Base-by-base conservation (phyloP, 2,888 invertebrate species). In the Frankliniella fusca region DNA sequence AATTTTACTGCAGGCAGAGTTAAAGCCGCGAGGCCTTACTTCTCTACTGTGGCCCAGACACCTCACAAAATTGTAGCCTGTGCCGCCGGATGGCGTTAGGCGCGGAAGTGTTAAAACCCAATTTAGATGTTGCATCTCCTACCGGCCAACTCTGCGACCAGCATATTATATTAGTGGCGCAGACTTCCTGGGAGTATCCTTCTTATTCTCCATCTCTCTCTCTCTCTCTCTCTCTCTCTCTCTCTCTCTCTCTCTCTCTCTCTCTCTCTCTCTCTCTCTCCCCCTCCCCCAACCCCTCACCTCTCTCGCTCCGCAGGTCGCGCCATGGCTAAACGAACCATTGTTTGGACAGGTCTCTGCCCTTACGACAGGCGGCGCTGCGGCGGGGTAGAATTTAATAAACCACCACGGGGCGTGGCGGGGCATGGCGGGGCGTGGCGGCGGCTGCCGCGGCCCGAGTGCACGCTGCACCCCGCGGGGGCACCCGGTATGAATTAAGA, bases 51-150 rank as follows among this genome's bases (percentile, higher is more conserved):
- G 54, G 15, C 11, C 54, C 54, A 5, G 12, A 54, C 54, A 54
- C 54, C 54, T 15, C 54, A 15, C 38, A 3, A 38, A 38, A 38
- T 38, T 38, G 38, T 38, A 38, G 54, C 70, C 70, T 1, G 54
- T 54, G 70, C 70, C 11, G 70, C 70, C 9, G 0, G 20, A n/a
- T 3, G 70, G 70, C 23, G 23, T 70, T 5, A 38, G 38, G 2
- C 38, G 23, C 23, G 70, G 70, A 27, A 76, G 27, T 76, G 27
- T 76, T 76, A 76, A 76, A 76, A 76, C 70, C 27, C 70, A 76
- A 76, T 76, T 76, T 76, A 76, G 70, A 76, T 76, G 70, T 12
- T 27, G 70, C 70, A n/a, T 61, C 15, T 61, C 61, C 18, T 15
- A 12, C 61, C 61, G 3, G 5, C 38, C 38, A 38, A 38, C 38